These are phyloP conservation scores for Electrona antarctica DNA, from an alignment of 2,113 vertebrate species.

Conservation along the genomic window DNA sequence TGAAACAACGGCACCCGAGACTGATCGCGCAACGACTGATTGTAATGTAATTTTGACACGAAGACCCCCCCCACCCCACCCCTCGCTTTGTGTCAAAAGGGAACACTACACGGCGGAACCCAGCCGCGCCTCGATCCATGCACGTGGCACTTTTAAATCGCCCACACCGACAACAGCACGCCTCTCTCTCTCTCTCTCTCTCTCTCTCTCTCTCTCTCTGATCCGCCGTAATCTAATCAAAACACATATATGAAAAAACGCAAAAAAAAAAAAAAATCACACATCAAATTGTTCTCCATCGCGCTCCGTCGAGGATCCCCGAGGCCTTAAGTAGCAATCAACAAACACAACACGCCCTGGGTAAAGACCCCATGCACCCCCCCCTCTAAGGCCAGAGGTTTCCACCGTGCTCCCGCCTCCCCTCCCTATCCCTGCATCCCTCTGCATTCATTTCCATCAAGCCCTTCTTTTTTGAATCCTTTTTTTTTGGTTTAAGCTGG, in stretches of 20 bases:
- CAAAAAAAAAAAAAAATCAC: constrained; percentile 53
- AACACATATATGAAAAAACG: constrained; percentile 17
- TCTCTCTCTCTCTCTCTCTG: no score
- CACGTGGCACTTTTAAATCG: no score
- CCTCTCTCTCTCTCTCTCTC: constrained; percentile 44
- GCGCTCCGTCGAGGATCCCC: constrained; percentile 32
- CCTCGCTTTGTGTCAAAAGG: no score
- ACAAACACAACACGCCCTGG: constrained; percentile 42
- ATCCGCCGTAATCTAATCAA: constrained; percentile 25
- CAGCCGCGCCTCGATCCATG: no score
- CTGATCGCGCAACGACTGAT: no score
- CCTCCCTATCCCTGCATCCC: constrained; percentile 27
- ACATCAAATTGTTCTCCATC: constrained; percentile 40
- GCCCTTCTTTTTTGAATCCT: constrained; percentile 44
- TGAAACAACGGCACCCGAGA: no score
- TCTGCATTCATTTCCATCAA: constrained; percentile 57
- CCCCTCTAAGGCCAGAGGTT: background rate
- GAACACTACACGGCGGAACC: no score
- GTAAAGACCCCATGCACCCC: constrained; percentile 7
- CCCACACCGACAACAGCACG: background rate
- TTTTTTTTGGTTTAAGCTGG: no score
- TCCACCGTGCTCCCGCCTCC: background rate
- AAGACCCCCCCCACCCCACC: no score
- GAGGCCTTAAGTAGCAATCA: constrained; percentile 39
- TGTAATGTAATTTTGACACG: no score